phyloP scores from a whole-genome alignment of 1,140 invertebrate genomes.

The Cherax destructor region DNA sequence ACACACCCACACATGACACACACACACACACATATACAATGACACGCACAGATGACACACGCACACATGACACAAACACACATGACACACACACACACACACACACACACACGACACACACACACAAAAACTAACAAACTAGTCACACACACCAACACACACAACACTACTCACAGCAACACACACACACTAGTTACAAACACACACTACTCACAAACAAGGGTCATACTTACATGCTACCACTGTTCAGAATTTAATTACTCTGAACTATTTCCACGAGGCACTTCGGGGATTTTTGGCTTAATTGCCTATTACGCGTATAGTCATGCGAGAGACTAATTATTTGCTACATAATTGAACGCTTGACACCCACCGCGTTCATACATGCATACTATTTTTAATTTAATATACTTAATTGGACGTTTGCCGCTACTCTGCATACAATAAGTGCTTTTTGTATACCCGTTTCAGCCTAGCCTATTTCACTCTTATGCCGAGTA shows the following conservation, averaged over 20 bases:
- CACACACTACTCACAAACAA: conserved; percentile 39
- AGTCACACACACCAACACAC: conserved; percentile 29
- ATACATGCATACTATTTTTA: conserved; percentile 58
- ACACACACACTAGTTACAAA: not conserved
- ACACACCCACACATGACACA: no score
- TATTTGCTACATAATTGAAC: conserved; percentile 61
- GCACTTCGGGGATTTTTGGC: conserved; percentile 61
- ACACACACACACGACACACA: not conserved
- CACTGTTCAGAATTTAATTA: conserved; percentile 60
- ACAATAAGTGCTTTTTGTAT: conserved; percentile 49
- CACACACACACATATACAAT: no score
- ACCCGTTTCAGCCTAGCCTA: conserved; percentile 8
- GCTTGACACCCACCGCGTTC: conserved; percentile 54
- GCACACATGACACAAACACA: no score
- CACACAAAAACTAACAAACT: no score
- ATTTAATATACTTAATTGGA: conserved; percentile 58
- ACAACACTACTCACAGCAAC: not conserved
- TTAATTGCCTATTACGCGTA: conserved; percentile 62
- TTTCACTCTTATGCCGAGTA: conserved; percentile 10
- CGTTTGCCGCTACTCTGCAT: conserved; percentile 32
- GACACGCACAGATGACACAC: conserved; percentile 32
- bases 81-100: not conserved
- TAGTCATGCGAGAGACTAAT: conserved; percentile 61
- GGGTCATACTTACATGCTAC: conserved; percentile 22
- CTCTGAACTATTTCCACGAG: conserved; percentile 57